Base-by-base conservation (phyloP, 2,797 vertebrate genomes). In the Leptatherina wallacei region DNA sequence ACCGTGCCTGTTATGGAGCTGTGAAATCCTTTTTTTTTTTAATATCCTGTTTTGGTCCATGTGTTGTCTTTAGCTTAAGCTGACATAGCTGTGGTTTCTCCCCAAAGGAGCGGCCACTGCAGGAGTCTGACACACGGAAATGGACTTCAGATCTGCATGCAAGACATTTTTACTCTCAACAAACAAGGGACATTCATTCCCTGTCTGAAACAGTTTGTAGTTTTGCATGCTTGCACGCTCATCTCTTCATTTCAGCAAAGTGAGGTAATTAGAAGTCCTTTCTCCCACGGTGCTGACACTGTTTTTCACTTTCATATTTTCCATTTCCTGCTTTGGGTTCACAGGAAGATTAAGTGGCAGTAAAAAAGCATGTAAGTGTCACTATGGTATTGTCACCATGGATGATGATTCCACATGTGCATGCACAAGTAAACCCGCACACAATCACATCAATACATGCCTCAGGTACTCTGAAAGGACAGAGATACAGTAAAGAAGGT, bases 11-110 rank as follows among this genome's bases (percentile, higher is more conserved):
- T 86, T 84, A 81, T 57, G 71, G 82, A 91, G 82, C 83, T 82
- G 83, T 88, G 74, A 89, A 85, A 72, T 82, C 70, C 40, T 80
- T 83, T 84, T 79, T 84, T 84, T 85, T 85, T 79, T 77, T 84
- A 85, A 89, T 82, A 82, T 87, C 85, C 88, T 88, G 87, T 88
- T 91, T 86, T 84, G 78, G 86, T 77, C 84, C 69, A 6, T 71
- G 67, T 83, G 86, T 91, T 86, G 82, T 84, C 80, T 88, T 88
- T 73, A 92, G 86, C 77, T 85, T 80, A 66, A 84, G 72, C 83
- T 88, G 71, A 81, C 86, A 89, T 88, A 89, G 77, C 82, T 90
- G 87, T 89, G 89, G 85, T 91, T 91, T 89, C 85, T 82, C 73
- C 85, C 85, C 63, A 61, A 61, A 84, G 72, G 66, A 89, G 73